These are phyloP conservation scores for Drosophila mimetica DNA, from an alignment of 2,888 invertebrate genomes.

Conservation along the genomic window DNA sequence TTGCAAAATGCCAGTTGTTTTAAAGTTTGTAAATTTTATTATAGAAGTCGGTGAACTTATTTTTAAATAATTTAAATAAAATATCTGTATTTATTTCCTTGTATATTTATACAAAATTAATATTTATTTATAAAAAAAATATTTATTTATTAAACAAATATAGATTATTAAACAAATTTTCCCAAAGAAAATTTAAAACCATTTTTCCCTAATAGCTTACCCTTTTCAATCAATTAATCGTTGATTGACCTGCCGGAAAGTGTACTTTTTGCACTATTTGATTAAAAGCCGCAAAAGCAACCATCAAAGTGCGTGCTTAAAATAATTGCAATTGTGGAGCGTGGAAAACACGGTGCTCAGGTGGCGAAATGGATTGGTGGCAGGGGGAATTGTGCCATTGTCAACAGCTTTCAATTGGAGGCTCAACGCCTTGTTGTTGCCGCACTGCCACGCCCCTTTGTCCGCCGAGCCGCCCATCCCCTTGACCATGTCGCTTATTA, in stretches of 20 bases:
- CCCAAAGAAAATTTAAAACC: too few relatives aligned
- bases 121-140: too few relatives aligned
- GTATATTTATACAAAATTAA: too few relatives aligned
- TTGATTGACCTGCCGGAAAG: slow-evolving; percentile 8
- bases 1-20: neutral
- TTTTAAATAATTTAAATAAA: too few relatives aligned
- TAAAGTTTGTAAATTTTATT: neutral
- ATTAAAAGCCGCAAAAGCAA: slow-evolving; percentile 46
- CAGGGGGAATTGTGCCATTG: slow-evolving; percentile 44
- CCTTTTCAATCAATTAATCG: neutral
- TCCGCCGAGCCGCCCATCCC: slow-evolving; percentile 9
- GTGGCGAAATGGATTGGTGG: slow-evolving; percentile 2
- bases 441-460: slow-evolving; percentile 11
- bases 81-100: too few relatives aligned
- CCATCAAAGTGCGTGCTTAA: slow-evolving; percentile 52
- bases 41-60: too few relatives aligned
- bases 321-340: slow-evolving; percentile 49
- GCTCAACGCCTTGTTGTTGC: slow-evolving; percentile 31
- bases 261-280: slow-evolving; percentile 26
- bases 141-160: neutral
- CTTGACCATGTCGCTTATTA: slow-evolving; percentile 69
- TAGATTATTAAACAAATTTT: too few relatives aligned
- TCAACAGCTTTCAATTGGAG: slow-evolving; percentile 56
- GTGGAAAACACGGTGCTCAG: slow-evolving; percentile 28
- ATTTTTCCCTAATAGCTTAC: neutral